Conservation (phyloP, 2,888 invertebrate genomes). For the Maniola hyperantus region DNA sequence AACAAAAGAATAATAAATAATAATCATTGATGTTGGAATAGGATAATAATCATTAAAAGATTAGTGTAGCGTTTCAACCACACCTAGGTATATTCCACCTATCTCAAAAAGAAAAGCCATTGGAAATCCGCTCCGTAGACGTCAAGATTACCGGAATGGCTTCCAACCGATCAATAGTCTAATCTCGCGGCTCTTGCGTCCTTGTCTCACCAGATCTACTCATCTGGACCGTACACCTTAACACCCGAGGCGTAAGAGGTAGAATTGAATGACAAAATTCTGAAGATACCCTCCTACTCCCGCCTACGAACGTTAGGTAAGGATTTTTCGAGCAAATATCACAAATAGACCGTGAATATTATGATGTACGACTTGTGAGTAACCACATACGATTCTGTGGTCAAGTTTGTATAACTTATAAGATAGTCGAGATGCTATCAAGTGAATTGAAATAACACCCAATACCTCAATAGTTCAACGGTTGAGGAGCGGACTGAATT, state of each 20-base stretch:
- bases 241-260: constrained; percentile 30
- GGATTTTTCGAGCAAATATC: constrained; percentile 27
- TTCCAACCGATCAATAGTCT: constrained; percentile 60
- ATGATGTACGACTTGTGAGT: constrained; percentile 4
- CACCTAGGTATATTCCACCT: constrained; percentile 29
- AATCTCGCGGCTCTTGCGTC: constrained; percentile 73
- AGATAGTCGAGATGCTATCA: background rate
- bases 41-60: background rate
- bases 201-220: constrained; percentile 59
- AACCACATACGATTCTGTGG: background rate
- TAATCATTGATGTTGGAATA: no score
- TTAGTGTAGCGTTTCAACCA: constrained; percentile 16
- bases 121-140: constrained; percentile 63
- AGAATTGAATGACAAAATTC: constrained; percentile 22
- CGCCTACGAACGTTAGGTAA: constrained; percentile 32
- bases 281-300: constrained; percentile 31
- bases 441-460: no score
- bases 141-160: constrained; percentile 74
- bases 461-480: no score
- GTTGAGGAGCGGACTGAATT: no score
- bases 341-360: constrained; percentile 15
- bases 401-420: background rate
- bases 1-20: constrained; percentile 3
- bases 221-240: constrained; percentile 52
- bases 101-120: constrained; percentile 36